These are phyloP conservation scores for Leptobrachium ailaonicum DNA, from an alignment of 2,113 vertebrate species.

Conservation along the genomic window DNA sequence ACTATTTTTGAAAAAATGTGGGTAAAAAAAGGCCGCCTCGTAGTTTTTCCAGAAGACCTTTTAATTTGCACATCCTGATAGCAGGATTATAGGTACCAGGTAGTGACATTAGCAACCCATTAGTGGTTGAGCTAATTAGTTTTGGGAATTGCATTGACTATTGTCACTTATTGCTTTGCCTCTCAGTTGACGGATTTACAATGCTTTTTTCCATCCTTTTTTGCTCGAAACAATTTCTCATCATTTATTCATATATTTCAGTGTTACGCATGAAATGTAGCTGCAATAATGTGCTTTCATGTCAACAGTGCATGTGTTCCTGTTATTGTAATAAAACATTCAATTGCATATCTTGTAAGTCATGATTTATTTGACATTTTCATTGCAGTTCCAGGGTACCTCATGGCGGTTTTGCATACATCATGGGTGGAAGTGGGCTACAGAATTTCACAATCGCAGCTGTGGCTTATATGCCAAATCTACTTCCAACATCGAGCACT, in stretches of 20 bases:
- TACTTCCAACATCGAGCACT: conserved; percentile 94
- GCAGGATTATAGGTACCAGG: not conserved
- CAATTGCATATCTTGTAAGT: conserved; percentile 8
- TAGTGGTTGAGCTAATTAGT: not conserved
- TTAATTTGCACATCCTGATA: not conserved
- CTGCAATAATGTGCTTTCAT: conserved; percentile 6
- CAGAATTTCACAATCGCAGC: conserved; percentile 96
- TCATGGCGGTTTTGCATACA: conserved; percentile 93
- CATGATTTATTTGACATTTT: conserved; percentile 29
- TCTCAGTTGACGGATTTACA: conserved; percentile 25
- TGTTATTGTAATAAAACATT: not conserved
- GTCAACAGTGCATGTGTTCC: conserved; percentile 4
- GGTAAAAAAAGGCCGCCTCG: no score
- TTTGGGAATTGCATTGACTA: not conserved
- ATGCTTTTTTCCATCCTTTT: conserved; percentile 4
- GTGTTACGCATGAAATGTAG: conserved; percentile 13
- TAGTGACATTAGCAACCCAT: not conserved
- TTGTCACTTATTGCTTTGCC: conserved; percentile 13
- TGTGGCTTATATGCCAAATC: conserved; percentile 89
- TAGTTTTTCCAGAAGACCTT: no score
- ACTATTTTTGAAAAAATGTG: no score
- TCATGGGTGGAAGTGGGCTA: conserved; percentile 95
- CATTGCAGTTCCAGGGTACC: conserved; percentile 90
- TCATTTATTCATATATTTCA: conserved; percentile 17
- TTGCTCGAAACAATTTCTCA: conserved; percentile 1